These are phyloP conservation scores for Eremobia ochroleuca DNA, from an alignment of 2,888 invertebrate species.

Conservation along the genomic window DNA sequence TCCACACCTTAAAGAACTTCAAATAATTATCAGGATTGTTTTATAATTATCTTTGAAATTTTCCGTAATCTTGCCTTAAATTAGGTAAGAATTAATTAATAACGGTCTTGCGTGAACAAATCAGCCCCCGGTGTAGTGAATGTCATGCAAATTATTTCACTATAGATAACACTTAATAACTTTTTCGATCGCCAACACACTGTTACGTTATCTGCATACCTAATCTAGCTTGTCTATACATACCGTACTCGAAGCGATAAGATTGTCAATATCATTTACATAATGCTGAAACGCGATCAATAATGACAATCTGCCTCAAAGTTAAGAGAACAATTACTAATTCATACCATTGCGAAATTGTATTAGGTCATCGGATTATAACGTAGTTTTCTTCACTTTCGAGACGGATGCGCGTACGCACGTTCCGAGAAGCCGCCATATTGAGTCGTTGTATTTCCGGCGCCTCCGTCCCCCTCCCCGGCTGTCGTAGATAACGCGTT, in stretches of 20 bases:
- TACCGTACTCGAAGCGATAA: constrained; percentile 55
- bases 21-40: constrained; percentile 35
- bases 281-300: constrained; percentile 46
- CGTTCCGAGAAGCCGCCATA: constrained; percentile 82
- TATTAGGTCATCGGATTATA: constrained; percentile 61
- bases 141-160: constrained; percentile 64
- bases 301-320: constrained; percentile 40
- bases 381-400: constrained; percentile 71
- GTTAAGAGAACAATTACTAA: constrained; percentile 34
- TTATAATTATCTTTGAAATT: constrained; percentile 27
- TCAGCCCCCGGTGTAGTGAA: constrained; percentile 48
- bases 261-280: constrained; percentile 58
- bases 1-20: constrained; percentile 10
- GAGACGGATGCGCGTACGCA: constrained; percentile 76
- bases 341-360: constrained; percentile 52
- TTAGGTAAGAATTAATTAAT: constrained; percentile 39
- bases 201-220: constrained; percentile 55
- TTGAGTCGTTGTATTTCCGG: constrained; percentile 83
- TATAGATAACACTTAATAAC: constrained; percentile 63
- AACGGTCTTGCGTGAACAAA: constrained; percentile 42
- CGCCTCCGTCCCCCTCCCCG: constrained; percentile 76
- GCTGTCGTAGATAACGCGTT: constrained; percentile 86
- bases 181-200: too few relatives aligned
- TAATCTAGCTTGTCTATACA: constrained; percentile 53
- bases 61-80: constrained; percentile 42